Evolutionary conservation across 2,888 invertebrate genomes (phyloP), one percentile per base, ranked within the genome.

Genomic region (Leucoma salicis): DNA sequence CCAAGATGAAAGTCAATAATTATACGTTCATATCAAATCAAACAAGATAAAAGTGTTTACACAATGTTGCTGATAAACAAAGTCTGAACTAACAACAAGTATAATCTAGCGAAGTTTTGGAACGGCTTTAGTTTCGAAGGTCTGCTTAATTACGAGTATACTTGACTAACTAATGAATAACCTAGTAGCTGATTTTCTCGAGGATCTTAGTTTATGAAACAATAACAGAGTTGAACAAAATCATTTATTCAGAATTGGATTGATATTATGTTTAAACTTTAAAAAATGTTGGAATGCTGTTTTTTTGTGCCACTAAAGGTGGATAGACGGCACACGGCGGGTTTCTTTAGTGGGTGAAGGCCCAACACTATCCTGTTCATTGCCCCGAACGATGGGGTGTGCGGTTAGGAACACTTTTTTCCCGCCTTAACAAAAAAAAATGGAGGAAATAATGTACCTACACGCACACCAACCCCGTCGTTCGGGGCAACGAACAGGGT

Each of bases 181-280:
- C 66, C 76, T 70, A 64, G 53, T 53, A 53, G 63, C 54, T 48
- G 57, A 72, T 74, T 65, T 74, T 67, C 58, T 43, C 52, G 43
- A 51, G 55, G 58, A 68, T 65, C 64, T 69, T 51, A 60, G 63
- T 66, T 64, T 53, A 57, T 54, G 53, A 68, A 73, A 75, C 74
- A 67, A 53, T 69, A 73, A 75, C 74, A 67, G 57, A 73, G 72
- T 74, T 66, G 48, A 29, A 53, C 67, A 69, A 66, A 66, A 72
- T 67, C 66, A 68, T 64, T 60, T 68, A 66, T 57, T 66, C 50
- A 43, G 60, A 57, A 59, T 60, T 51, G 48, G 47, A 35, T n/a
- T n/a, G n/a, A n/a, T n/a, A n/a, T n/a, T n/a, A n/a, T n/a, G n/a
- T n/a, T n/a, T n/a, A n/a, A n/a, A n/a, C n/a, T n/a, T n/a, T n/a